Conservation (phyloP, 2,797 vertebrate genomes). For the Sebastes trivittatus region DNA sequence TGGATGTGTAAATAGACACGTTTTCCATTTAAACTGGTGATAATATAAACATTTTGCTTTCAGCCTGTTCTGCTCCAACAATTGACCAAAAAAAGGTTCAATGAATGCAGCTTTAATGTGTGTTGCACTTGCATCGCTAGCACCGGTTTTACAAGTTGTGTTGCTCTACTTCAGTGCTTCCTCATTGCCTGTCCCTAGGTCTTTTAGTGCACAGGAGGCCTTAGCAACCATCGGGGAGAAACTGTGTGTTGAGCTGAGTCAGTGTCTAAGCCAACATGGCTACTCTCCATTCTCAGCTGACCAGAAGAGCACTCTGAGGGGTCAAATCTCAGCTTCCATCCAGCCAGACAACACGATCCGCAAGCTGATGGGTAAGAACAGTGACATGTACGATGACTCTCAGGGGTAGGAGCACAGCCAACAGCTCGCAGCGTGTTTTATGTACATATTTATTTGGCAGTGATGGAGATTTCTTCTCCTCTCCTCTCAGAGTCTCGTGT, state of each 20-base stretch:
- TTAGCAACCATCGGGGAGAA: constrained; percentile 88
- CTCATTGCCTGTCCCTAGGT: constrained; percentile 70
- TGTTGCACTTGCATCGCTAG: neutral
- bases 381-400: neutral
- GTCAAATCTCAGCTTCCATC: constrained; percentile 87
- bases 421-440: neutral
- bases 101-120: neutral
- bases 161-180: neutral
- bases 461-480: constrained; percentile 13
- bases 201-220: constrained; percentile 85
- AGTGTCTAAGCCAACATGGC: constrained; percentile 87
- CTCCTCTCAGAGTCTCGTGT: constrained; percentile 87
- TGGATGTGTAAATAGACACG: neutral
- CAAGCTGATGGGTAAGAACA: constrained; percentile 90
- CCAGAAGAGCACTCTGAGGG: constrained; percentile 84
- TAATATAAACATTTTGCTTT: neutral
- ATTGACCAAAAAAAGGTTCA: neutral
- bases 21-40: neutral
- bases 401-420: neutral
- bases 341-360: constrained; percentile 87
- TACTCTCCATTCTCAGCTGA: constrained; percentile 82
- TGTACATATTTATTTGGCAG: neutral
- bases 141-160: neutral
- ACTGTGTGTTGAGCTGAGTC: constrained; percentile 88
- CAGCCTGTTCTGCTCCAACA: neutral